Conservation (phyloP, 92 coral and sea anemone species). For the Epizoanthus stellaris region DNA sequence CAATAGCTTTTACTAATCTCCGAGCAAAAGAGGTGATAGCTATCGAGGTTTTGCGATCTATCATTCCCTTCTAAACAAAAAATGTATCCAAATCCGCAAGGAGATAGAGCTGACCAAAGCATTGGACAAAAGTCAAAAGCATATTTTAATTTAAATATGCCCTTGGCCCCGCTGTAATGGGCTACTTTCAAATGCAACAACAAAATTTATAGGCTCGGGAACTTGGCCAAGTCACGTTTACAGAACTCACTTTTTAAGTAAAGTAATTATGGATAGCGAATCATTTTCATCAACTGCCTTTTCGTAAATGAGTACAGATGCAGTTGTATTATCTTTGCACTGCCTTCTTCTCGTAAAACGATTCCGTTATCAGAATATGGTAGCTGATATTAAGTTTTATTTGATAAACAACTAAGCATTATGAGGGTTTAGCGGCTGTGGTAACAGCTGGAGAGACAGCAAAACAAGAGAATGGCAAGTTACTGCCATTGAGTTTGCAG, state of each 20-base stretch:
- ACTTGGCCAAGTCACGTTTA: conserved; percentile 22
- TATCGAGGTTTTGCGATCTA: too few relatives aligned
- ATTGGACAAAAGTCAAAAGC: too few relatives aligned
- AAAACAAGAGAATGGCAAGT: background rate
- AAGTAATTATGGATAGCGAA: background rate
- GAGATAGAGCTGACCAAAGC: too few relatives aligned
- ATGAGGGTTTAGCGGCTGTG: background rate
- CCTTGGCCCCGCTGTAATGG: conserved; percentile 33
- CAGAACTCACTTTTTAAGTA: background rate
- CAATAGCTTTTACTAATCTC: background rate
- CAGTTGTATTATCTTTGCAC: too few relatives aligned
- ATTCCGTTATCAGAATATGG: too few relatives aligned
- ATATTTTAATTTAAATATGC: background rate
- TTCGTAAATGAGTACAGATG: background rate
- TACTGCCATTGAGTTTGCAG: background rate
- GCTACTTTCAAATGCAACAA: conserved; percentile 34
- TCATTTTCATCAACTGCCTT: background rate
- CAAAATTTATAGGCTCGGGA: conserved; percentile 4
- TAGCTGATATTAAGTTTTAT: background rate
- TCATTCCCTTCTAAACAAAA: too few relatives aligned
- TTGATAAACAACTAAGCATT: conserved; percentile 12
- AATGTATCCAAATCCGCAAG: too few relatives aligned
- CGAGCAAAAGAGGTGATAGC: background rate
- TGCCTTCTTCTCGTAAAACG: too few relatives aligned
- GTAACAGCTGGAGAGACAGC: conserved; percentile 14